phyloP scores from a whole-genome alignment of 2,113 vertebrate species.

The Antechinus stuartii region DNA sequence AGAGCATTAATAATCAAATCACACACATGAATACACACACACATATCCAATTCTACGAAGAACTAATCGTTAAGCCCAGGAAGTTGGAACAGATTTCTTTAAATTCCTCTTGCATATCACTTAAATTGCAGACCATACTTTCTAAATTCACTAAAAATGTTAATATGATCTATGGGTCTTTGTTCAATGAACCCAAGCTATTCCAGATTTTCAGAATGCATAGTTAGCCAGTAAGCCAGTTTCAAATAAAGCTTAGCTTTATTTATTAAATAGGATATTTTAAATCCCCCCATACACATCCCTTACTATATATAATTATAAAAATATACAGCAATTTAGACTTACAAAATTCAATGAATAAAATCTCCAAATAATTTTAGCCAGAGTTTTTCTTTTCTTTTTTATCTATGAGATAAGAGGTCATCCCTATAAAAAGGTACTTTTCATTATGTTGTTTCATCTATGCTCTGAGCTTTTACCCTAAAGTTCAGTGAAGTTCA shows the following conservation, averaged over 20 bases:
- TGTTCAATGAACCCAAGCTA: neutral
- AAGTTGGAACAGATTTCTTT: neutral
- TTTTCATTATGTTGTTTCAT: neutral
- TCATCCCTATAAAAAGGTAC: neutral
- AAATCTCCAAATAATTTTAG: neutral
- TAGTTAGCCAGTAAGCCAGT: neutral
- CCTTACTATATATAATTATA: neutral
- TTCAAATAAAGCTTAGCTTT: constrained; percentile 20
- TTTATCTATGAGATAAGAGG: neutral
- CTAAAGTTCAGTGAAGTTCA: neutral
- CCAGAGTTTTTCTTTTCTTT: neutral
- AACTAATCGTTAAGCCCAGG: neutral
- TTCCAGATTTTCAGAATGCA: constrained; percentile 38
- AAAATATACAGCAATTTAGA: neutral
- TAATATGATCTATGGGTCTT: neutral
- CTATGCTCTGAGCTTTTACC: neutral
- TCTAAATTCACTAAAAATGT: constrained; percentile 32
- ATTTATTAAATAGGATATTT: constrained; percentile 1
- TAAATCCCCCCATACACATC: neutral
- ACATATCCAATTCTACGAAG: neutral
- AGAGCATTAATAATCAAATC: constrained; percentile 17
- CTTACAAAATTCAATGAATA: neutral
- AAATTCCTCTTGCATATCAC: constrained; percentile 13
- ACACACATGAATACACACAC: neutral
- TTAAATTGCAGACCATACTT: constrained; percentile 32